These are phyloP conservation scores for Perca fluviatilis DNA, from an alignment of 2,113 vertebrate species.

Conservation along the genomic window DNA sequence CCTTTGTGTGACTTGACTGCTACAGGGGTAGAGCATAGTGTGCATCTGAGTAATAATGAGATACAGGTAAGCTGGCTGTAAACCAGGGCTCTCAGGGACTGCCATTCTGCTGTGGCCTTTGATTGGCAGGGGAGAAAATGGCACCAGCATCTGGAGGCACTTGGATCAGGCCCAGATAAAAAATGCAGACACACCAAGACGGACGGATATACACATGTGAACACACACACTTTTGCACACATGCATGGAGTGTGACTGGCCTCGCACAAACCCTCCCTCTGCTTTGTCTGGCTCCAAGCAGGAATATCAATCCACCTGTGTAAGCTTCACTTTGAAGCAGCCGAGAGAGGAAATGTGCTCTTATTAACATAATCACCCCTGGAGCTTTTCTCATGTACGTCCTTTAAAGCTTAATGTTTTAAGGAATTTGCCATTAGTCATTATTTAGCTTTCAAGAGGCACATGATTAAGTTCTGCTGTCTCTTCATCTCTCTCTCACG, in stretches of 20 bases:
- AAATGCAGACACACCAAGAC: constrained; percentile 42
- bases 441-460: constrained; percentile 43
- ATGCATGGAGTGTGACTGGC: constrained; percentile 7
- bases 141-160: constrained; percentile 74
- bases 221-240: not conserved
- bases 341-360: constrained; percentile 46
- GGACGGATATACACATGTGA: constrained; percentile 12
- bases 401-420: constrained; percentile 59
- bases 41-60: constrained; percentile 35
- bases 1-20: constrained; percentile 24
- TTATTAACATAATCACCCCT: constrained; percentile 62
- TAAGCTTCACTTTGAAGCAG: constrained; percentile 53
- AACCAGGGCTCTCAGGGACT: constrained; percentile 57
- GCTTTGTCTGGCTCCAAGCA: constrained; percentile 34
- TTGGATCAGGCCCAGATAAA: constrained; percentile 59
- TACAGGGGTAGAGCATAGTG: constrained; percentile 6
- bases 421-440: constrained; percentile 61
- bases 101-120: constrained; percentile 69
- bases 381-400: constrained; percentile 46
- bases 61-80: constrained; percentile 56
- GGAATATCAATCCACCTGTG: constrained; percentile 62
- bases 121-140: constrained; percentile 82
- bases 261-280: constrained; percentile 43
- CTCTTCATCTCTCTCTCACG: constrained; percentile 9
- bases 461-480: constrained; percentile 21